phyloP scores from a whole-genome alignment of 2,113 vertebrate species.

The Callospermophilus lateralis region DNA sequence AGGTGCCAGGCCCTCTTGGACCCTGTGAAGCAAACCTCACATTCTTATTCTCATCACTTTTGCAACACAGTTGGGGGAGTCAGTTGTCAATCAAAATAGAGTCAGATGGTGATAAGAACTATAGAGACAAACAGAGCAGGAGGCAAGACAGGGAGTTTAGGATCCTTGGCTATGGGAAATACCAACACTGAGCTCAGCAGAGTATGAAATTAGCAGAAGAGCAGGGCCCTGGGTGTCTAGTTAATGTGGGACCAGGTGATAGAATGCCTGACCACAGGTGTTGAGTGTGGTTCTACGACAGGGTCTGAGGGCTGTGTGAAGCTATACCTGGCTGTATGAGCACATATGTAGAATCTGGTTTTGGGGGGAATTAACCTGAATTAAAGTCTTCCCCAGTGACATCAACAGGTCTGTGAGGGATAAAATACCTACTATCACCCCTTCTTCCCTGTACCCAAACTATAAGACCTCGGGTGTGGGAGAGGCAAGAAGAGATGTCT shows the following conservation, averaged over 20 bases:
- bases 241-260: not conserved
- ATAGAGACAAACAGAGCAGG: not conserved
- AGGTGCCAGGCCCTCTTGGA: not conserved
- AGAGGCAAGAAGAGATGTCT: not conserved
- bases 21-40: not conserved
- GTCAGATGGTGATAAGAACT: not conserved
- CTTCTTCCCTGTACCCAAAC: not conserved
- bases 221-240: not conserved
- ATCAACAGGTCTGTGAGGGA: not conserved
- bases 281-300: not conserved
- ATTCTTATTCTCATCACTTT: not conserved
- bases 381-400: rapidly evolving
- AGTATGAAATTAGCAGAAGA: not conserved
- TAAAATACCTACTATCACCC: not conserved
- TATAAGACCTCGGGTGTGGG: not conserved
- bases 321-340: not conserved
- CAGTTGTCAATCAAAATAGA: not conserved
- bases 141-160: not conserved
- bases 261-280: not conserved
- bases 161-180: not conserved
- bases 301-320: not conserved
- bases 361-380: not conserved
- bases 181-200: not conserved
- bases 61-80: not conserved
- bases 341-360: not conserved